Base-by-base conservation (phyloP, 2,113 vertebrate genomes). In the Zeus faber region DNA sequence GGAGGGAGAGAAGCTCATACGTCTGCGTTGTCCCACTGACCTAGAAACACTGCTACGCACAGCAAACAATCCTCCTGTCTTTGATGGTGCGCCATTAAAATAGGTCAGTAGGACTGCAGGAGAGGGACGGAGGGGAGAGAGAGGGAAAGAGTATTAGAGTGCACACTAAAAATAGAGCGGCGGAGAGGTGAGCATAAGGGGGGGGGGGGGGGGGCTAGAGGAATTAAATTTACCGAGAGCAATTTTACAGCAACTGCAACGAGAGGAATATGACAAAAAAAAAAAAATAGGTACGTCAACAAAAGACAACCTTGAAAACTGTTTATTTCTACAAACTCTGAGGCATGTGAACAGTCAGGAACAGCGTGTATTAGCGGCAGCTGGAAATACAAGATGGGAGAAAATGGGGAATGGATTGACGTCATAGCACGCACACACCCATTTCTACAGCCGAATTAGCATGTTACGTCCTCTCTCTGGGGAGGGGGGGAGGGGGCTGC, bases 71-170 rank as follows among this genome's bases (percentile, higher is more conserved):
- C 58, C 73, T 56, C 70, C 79, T 60, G 80, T 74, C 80, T 82
- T 84, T 83, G 77, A 87, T 68, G 62, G 78, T 76, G 74, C 55
- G 70, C 86, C 75, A 77, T 53, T n/a, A 79, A 91, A 89, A 89
- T 89, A 88, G 87, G 89, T 89, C 87, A 89, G 80, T 86, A 52
- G 85, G 70, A 80, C 86, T 84, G 70, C 58, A 76, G 72, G 65
- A 66, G 65, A 77, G 78, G 66, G 81, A 70, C 76, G 57, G 61
- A n/a, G 2, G 27, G 2, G 27, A 31, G 27, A 31, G 27, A 31
- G 27, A 31, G 27, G 2, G 27, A 31, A 10, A 2, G 27, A 64
- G 72, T 50, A 82, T 81, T 82, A 80, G 74, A 79, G 68, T 60
- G 61, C 66, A 65, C 78, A 49, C 84, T 88, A 89, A 82, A 88